phyloP scores from a whole-genome alignment of 2,113 vertebrate genomes.

The Brachyhypopomus gauderio region DNA sequence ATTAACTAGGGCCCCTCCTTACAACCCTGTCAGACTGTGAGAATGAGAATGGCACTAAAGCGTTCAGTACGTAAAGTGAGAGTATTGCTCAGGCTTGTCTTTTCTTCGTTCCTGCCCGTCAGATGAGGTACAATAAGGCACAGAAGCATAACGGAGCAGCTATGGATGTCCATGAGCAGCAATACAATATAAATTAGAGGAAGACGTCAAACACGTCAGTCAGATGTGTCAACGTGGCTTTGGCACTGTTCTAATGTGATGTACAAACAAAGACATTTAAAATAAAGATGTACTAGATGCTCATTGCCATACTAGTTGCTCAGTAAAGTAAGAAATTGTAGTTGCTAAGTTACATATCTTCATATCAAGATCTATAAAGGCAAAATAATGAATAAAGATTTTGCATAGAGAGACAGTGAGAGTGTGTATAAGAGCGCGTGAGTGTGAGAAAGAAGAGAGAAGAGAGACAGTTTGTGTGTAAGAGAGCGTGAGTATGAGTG shows the following conservation, averaged over 20 bases:
- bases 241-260: conserved; percentile 24
- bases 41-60: background rate
- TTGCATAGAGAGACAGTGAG: conserved; percentile 13
- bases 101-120: conserved; percentile 38
- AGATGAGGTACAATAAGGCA: conserved; percentile 43
- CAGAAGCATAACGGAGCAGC: conserved; percentile 45
- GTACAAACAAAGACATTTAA: background rate
- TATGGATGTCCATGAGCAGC: conserved; percentile 52
- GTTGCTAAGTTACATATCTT: conserved; percentile 25
- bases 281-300: conserved; percentile 8
- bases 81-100: conserved; percentile 1
- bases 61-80: conserved; percentile 6
- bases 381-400: conserved; percentile 20
- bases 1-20: conserved; percentile 33
- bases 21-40: conserved; percentile 27
- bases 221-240: conserved; percentile 19
- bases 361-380: conserved; percentile 2
- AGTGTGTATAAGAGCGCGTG: no score
- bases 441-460: no score
- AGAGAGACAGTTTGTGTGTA: no score
- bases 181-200: conserved; percentile 41
- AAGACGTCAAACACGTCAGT: conserved; percentile 23
- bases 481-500: no score
- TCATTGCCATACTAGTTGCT: conserved; percentile 23
- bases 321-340: conserved; percentile 18